A percentile compares a stretch with the other conserved stretches of the same genome.
These are phyloP conservation scores for Chymomyza costata DNA, from an alignment of 1,140 invertebrate species.

Conservation along the genomic window DNA sequence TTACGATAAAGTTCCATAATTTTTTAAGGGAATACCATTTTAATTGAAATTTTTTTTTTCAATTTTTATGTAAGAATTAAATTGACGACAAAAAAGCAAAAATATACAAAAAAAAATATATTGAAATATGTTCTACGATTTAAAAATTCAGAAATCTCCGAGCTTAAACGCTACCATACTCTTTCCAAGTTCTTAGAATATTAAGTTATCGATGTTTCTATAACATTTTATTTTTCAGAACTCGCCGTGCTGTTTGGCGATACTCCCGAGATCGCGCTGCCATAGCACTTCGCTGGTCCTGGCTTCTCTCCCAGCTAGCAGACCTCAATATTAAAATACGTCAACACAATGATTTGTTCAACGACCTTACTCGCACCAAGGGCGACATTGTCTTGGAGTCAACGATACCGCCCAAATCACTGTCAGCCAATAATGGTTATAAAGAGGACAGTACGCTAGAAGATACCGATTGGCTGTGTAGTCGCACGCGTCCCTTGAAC, in stretches of 20 bases:
- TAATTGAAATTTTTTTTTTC: too few relatives aligned
- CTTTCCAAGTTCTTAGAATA: too few relatives aligned
- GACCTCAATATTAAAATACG: constrained; percentile 94
- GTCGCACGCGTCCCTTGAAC: constrained; percentile 52
- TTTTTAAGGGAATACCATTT: too few relatives aligned
- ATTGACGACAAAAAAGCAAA: too few relatives aligned
- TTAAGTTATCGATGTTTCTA: background rate
- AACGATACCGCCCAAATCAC: background rate
- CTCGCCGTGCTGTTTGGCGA: constrained; percentile 88
- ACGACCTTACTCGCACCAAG: constrained; percentile 80
- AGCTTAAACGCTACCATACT: too few relatives aligned
- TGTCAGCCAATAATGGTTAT: background rate
- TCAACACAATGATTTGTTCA: constrained; percentile 89
- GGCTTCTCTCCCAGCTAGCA: constrained; percentile 92
- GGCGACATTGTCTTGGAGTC: constrained; percentile 74
- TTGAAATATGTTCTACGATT: too few relatives aligned
- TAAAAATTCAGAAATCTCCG: too few relatives aligned
- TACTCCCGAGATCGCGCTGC: constrained; percentile 87
- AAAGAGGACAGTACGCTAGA: constrained; percentile 3
- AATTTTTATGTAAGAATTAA: too few relatives aligned
- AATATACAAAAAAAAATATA: too few relatives aligned
- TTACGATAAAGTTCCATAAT: too few relatives aligned
- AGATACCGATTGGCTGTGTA: constrained; percentile 37
- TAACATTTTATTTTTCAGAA: constrained; percentile 77
- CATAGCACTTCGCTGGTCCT: constrained; percentile 91